Evolutionary conservation across 2,888 invertebrate species (phyloP).

Genomic region (Lottia scabra): DNA sequence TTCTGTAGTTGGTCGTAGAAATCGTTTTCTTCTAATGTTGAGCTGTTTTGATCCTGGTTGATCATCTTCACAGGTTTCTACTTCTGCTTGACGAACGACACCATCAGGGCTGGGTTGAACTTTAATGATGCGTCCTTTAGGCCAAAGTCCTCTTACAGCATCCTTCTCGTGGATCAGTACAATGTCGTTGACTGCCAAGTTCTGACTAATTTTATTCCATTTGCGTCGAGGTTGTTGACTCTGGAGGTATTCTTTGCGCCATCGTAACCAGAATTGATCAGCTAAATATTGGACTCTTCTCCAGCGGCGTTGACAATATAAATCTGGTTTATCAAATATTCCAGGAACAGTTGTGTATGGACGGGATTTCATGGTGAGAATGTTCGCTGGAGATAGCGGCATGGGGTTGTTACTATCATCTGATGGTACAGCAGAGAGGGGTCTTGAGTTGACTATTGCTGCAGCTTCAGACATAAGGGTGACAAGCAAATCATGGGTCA

Average conservation of each 20-base stretch:
- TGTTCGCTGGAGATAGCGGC: constrained; percentile 14
- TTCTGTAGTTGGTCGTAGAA: not conserved
- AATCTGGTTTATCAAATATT: constrained; percentile 12
- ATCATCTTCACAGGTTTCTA: not conserved
- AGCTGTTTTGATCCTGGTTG: not conserved
- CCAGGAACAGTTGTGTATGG: not conserved
- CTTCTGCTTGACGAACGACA: not conserved
- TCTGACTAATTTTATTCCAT: constrained; percentile 16
- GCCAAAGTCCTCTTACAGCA: not conserved
- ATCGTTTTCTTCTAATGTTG: not conserved
- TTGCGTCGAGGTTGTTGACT: constrained; percentile 17
- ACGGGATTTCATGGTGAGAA: constrained; percentile 16
- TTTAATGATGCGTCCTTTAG: not conserved
- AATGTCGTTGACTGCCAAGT: constrained; percentile 12
- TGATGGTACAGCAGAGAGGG: constrained; percentile 9
- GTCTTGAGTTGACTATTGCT: not conserved
- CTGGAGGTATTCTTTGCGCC: constrained; percentile 21
- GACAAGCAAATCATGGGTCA: not conserved
- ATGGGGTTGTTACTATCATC: constrained; percentile 20
- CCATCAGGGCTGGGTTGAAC: not conserved
- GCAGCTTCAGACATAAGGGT: not conserved
- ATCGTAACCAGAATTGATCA: constrained; percentile 23
- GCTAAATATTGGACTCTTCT: constrained; percentile 19
- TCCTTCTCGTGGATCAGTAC: constrained; percentile 14
- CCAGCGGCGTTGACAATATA: constrained; percentile 17